Base-by-base conservation (phyloP, 2,888 invertebrate species). In the Megalurothrips usitatus region DNA sequence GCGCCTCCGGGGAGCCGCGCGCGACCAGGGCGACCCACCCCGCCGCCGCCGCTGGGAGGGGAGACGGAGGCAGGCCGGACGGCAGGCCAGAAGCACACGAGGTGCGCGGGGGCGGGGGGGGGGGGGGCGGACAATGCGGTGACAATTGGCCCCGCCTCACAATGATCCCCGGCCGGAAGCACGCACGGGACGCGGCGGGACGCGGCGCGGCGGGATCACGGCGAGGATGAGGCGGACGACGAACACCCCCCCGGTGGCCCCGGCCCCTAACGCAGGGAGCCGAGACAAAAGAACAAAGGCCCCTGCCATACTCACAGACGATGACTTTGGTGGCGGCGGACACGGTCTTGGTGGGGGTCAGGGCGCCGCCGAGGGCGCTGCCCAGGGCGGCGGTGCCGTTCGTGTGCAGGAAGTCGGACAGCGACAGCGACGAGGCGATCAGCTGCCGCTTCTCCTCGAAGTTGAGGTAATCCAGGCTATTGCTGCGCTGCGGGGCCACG, bases 381-480 rank as follows among this genome's bases (percentile, higher is more conserved):
- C 58, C n/a, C 58, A 58, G 58, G 58, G 58, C 19, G 19, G 14
- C 14, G 58, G 14, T 58, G 19, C 58, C 58, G 68, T 26, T 75
- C 26, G 68, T 26, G 84, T 93, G 93, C 84, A 94, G 88, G 86
- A 96, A 95, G 88, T 96, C 96, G 84, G 95, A 94, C 83, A 96
- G 89, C 83, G 95, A 95, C 86, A 96, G 88, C 80, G 95, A 95
- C 83, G 95, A 95, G 79, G 96, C 96, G 84, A 96, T 96, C 86
- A 96, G 89, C 88, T 95, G 94, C 85, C 96, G 90, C 87, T 95
- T 95, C 90, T 96, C 96, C 88, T 96, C 95, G 87, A 96, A 96
- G 89, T 96, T 96, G 82, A 96, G 91, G 89, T 94, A 94, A 90
- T 95, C 95, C 89, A 95, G 90, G 86, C 94, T 94, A 88, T 92